Conservation (phyloP, 2,797 vertebrate genomes). For the Hydrolagus colliei region DNA sequence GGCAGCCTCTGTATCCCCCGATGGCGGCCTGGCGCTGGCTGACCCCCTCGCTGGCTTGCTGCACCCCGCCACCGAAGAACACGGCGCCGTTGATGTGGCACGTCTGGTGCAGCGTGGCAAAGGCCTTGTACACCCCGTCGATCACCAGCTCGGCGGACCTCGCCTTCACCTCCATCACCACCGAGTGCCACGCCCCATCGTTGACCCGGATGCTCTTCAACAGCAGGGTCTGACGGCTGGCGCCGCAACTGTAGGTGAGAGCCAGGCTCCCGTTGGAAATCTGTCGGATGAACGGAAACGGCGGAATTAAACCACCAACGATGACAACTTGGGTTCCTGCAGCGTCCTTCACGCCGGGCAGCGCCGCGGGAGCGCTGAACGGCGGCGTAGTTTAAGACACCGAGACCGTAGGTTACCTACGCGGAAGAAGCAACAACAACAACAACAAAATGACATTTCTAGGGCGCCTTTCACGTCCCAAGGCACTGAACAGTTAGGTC, state of each 20-base stretch:
- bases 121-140: slow-evolving; percentile 51
- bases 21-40: slow-evolving; percentile 41
- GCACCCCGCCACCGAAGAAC: slow-evolving; percentile 58
- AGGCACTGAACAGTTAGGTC: too few relatives aligned
- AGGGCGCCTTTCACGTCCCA: too few relatives aligned
- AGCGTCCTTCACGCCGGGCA: too few relatives aligned
- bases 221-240: slow-evolving; percentile 46
- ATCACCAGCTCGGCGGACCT: slow-evolving; percentile 57
- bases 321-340: too few relatives aligned
- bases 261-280: slow-evolving; percentile 59
- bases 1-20: slow-evolving; percentile 70
- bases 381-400: too few relatives aligned
- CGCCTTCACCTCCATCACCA: slow-evolving; percentile 71
- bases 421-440: too few relatives aligned
- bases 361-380: too few relatives aligned
- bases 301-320: too few relatives aligned
- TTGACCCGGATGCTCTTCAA: slow-evolving; percentile 54
- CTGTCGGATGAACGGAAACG: slow-evolving; percentile 53
- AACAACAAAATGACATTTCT: too few relatives aligned
- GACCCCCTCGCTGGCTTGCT: not conserved
- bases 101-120: slow-evolving; percentile 50
- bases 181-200: slow-evolving; percentile 68
- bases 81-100: slow-evolving; percentile 60
- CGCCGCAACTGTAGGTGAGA: slow-evolving; percentile 68
- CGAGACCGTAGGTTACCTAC: too few relatives aligned